These are phyloP conservation scores for Periphyllus acericola DNA, from an alignment of 2,888 invertebrate genomes.

Conservation along the genomic window DNA sequence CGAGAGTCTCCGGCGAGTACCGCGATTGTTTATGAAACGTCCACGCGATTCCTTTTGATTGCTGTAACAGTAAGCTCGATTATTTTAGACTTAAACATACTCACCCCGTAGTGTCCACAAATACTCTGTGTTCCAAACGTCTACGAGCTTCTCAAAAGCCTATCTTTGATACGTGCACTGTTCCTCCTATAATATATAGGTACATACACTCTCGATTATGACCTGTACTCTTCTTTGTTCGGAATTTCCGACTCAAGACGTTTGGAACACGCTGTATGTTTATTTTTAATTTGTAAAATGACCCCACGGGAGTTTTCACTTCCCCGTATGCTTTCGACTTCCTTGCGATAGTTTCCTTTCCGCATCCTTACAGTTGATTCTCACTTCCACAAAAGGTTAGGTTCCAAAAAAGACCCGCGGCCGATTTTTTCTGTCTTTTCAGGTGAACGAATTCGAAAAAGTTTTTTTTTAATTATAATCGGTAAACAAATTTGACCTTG, in stretches of 20 bases:
- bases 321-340: constrained; percentile 23
- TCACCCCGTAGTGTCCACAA: constrained; percentile 3
- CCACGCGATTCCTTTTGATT: constrained; percentile 43
- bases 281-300: constrained; percentile 12
- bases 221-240: neutral
- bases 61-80: constrained; percentile 60
- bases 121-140: constrained; percentile 48
- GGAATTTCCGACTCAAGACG: constrained; percentile 19
- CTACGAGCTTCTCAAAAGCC: neutral
- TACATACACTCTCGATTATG: neutral
- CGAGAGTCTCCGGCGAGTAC: neutral
- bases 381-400: too few species aligned
- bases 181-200: neutral
- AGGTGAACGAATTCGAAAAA: constrained; percentile 49
- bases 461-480: constrained; percentile 16
- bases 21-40: constrained; percentile 34
- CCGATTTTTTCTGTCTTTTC: constrained; percentile 43
- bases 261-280: constrained; percentile 31
- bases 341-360: constrained; percentile 28
- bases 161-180: neutral
- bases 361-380: constrained; percentile 3
- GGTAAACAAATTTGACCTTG: constrained; percentile 38
- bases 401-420: constrained; percentile 49
- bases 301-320: constrained; percentile 15
- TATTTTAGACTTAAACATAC: constrained; percentile 49